Percentiles rank a stretch among this genome's conserved stretches.
Evolutionary conservation across 2,113 vertebrate species (phyloP).

Genomic region (Mystacornis crossleyi): DNA sequence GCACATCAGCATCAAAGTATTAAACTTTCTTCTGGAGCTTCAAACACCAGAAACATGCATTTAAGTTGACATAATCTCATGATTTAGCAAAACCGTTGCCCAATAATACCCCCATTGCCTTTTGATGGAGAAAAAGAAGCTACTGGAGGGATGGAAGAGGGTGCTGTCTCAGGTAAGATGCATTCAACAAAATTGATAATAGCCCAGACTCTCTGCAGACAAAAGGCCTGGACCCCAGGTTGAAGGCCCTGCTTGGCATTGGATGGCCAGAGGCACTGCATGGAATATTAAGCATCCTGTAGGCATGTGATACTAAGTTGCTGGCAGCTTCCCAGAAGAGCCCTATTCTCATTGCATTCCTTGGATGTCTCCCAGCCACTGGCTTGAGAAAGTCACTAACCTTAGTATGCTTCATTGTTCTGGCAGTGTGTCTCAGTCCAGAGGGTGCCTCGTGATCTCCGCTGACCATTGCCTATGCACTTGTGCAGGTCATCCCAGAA

Average conservation of each 20-base stretch:
- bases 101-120: neutral
- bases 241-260: neutral
- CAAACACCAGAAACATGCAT: neutral
- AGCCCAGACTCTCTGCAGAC: neutral
- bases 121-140: neutral
- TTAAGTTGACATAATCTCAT: neutral
- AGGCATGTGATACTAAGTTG: conserved; percentile 34
- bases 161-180: neutral
- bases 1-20: neutral
- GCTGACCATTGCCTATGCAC: neutral
- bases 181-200: neutral
- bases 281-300: conserved; percentile 40
- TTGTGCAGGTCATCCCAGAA: neutral
- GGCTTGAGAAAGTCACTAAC: conserved; percentile 62
- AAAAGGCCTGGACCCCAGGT: neutral
- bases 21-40: neutral
- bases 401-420: conserved; percentile 48
- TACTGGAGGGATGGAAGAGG: neutral
- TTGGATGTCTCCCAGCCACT: conserved; percentile 62
- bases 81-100: neutral
- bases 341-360: conserved; percentile 64
- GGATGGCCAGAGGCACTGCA: conserved; percentile 11
- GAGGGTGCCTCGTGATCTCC: conserved; percentile 26
- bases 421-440: neutral
- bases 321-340: conserved; percentile 50